Evolutionary conservation across 2,797 vertebrate genomes (phyloP).

Genomic region (Prunella strophiata): DNA sequence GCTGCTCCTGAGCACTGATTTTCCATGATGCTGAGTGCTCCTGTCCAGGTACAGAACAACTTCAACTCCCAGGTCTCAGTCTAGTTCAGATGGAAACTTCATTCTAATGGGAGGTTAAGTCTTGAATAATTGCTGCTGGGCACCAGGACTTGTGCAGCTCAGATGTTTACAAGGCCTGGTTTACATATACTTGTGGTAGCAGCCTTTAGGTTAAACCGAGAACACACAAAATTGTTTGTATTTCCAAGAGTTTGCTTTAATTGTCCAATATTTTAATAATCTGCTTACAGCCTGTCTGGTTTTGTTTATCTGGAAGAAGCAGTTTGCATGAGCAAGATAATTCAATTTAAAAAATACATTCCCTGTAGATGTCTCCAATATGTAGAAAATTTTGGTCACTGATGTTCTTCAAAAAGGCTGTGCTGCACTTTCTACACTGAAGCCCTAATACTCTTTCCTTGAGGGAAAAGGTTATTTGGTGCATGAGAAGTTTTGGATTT

Average conservation of each 20-base stretch:
- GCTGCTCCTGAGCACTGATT: background rate
- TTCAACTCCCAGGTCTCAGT: background rate
- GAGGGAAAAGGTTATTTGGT: background rate
- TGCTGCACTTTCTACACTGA: background rate
- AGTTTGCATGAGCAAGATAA: constrained; percentile 36
- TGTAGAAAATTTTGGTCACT: constrained; percentile 5
- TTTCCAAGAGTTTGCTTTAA: constrained; percentile 41
- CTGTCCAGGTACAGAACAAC: background rate
- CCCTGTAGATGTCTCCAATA: constrained; percentile 45
- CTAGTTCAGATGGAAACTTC: background rate
- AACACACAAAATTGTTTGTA: background rate
- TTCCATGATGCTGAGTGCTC: background rate
- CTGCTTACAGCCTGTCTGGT: constrained; percentile 54
- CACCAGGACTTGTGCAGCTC: background rate
- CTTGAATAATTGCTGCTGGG: background rate
- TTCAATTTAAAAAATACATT: constrained; percentile 10
- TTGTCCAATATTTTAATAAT: constrained; percentile 46
- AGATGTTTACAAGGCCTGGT: background rate
- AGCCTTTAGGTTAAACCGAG: background rate
- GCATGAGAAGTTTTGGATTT: background rate
- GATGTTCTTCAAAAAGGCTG: background rate
- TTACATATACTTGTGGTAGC: background rate
- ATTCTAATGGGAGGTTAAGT: background rate
- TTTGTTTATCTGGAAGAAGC: constrained; percentile 62
- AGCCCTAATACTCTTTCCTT: background rate